A percentile compares a stretch with the other conserved stretches of the same genome.
phyloP scores from a whole-genome alignment of 2,888 invertebrate genomes.

The Campopleginae sp. region DNA sequence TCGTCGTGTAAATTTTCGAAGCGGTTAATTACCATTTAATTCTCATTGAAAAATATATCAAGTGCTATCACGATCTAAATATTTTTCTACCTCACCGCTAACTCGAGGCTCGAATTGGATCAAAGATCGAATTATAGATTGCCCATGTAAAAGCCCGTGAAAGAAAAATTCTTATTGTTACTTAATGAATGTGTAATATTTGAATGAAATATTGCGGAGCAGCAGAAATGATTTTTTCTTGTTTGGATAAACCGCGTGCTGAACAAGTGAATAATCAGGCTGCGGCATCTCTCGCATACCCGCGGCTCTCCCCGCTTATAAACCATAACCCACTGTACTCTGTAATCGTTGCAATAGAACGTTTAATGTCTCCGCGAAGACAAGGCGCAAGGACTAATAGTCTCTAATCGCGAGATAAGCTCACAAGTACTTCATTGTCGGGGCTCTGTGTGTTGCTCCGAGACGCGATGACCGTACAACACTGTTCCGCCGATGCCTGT shows the following conservation, averaged over 20 bases:
- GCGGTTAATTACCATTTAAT: neutral
- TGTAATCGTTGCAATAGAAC: slow-evolving; percentile 24
- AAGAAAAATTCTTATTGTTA: neutral
- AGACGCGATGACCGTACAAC: slow-evolving; percentile 39
- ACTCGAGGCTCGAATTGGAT: neutral
- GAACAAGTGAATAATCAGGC: neutral
- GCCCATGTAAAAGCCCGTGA: neutral
- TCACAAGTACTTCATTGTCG: slow-evolving; percentile 61
- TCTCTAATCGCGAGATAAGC: slow-evolving; percentile 62
- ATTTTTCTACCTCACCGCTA: neutral
- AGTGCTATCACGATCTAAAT: neutral
- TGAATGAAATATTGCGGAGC: neutral
- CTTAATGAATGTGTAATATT: neutral
- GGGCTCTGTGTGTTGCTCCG: slow-evolving; percentile 1
- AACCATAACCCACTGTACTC: neutral
- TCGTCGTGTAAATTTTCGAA: neutral
- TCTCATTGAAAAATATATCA: neutral
- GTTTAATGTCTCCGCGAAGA: slow-evolving; percentile 36
- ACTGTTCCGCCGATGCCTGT: neutral
- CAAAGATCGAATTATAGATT: neutral
- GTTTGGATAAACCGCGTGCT: neutral
- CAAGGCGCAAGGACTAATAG: slow-evolving; percentile 61
- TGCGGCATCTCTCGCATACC: slow-evolving; percentile 1
- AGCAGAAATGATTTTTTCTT: neutral
- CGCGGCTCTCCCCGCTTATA: neutral